Base-by-base conservation (phyloP, 2,888 invertebrate genomes). In the Eumerus sabulonum region DNA sequence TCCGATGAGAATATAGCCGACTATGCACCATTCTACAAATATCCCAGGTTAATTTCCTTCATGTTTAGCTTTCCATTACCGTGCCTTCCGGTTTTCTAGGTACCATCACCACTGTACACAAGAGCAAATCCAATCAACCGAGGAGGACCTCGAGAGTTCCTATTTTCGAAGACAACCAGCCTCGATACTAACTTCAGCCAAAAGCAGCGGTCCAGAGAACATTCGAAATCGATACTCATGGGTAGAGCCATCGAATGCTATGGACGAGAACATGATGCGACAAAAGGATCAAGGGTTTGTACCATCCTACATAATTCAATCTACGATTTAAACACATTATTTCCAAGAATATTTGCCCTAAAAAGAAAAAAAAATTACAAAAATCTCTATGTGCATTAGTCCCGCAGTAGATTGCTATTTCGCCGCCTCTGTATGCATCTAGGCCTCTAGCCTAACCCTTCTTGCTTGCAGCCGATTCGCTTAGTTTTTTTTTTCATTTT, bases 1-100 rank as follows among this genome's bases (percentile, higher is more conserved):
- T 96, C 96, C 84, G 96, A 96, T 90, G 96, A 96, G 90, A 96
- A 96, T 88, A 91, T 96, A 85, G 92, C 93, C 85, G 95, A 95
- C 85, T 94, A 93, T 89, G 95, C 94, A 62, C 95, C 95, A 79
- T 94, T 94, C 88, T 94, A 94, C 83, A 92, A 94, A 86, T 93
- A 93, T 91, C 93, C 93, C 85, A 92, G 93, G 92, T 92, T 27
- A 7, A 2, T 40, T 1, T 9, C 40, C 9, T 7, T 40, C 9
- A 1, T 7, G 40, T 40, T 40, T 9, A n/a, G 11, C 5, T n/a
- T n/a, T 40, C 40, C 3, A n/a, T 36, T 36, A 40, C 3, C 40
- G 5, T 40, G 18, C 9, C 5, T 1, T 4, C 18, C n/a, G 1
- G 19, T 1, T 0, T 66, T 67, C 1, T 18, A 87, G 86, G 38